A percentile compares a stretch with the other conserved stretches of the same genome.
phyloP scores from a whole-genome alignment of 2,113 vertebrate genomes.

The Seriola aureovittata region DNA sequence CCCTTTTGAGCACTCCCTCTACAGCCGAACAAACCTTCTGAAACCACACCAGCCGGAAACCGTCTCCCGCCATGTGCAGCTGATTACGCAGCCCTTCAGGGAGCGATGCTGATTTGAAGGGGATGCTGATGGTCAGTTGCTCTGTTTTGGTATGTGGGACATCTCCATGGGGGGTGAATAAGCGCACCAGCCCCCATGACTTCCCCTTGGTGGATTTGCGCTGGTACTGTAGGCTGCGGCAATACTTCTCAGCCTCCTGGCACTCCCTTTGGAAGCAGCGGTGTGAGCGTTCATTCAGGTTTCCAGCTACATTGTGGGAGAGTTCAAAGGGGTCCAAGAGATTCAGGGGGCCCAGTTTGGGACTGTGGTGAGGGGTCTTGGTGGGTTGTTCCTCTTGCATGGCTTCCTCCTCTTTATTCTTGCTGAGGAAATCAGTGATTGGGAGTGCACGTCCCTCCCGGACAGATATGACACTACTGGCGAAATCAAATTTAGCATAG shows the following conservation, averaged over 20 bases:
- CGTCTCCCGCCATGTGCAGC: conserved; percentile 68
- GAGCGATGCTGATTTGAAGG: conserved; percentile 77
- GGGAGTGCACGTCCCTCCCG: conserved; percentile 83
- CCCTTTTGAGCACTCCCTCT: conserved; percentile 70
- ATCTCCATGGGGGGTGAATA: conserved; percentile 82
- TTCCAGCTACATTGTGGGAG: conserved; percentile 92
- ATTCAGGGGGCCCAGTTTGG: conserved; percentile 87
- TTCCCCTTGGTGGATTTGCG: conserved; percentile 88
- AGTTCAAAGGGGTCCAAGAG: conserved; percentile 94
- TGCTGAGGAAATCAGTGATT: conserved; percentile 74
- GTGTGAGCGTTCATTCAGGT: conserved; percentile 86
- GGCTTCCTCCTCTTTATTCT: conserved; percentile 21
- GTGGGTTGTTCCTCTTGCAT: conserved; percentile 34
- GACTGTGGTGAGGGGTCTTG: conserved; percentile 26
- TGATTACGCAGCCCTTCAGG: conserved; percentile 63
- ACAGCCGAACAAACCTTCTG: conserved; percentile 74
- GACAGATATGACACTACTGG: conserved; percentile 85
- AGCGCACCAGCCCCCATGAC: conserved; percentile 89
- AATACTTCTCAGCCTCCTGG: conserved; percentile 87
- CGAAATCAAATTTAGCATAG: conserved; percentile 88
- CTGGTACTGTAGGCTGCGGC: conserved; percentile 90
- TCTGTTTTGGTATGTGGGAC: conserved; percentile 5
- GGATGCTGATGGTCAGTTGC: conserved; percentile 79
- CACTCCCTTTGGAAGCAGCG: conserved; percentile 86
- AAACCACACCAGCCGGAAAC: conserved; percentile 80